Conservation (phyloP, 2,888 invertebrate species). For the Idaea straminata region DNA sequence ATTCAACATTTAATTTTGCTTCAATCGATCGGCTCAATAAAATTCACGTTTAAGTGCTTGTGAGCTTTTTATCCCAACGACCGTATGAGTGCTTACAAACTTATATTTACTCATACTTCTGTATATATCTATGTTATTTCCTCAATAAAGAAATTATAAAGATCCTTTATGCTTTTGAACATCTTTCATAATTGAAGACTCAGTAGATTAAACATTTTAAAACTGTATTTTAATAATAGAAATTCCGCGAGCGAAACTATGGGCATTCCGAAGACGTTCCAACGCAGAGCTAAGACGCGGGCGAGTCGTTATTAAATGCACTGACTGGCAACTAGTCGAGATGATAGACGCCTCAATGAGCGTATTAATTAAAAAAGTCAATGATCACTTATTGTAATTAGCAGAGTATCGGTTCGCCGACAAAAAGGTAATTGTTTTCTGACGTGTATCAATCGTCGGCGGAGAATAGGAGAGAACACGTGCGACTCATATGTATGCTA, state of each 20-base stretch:
- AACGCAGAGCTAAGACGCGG: conserved; percentile 22
- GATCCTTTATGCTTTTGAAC: too few relatives aligned
- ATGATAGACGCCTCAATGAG: conserved; percentile 73
- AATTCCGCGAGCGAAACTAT: conserved; percentile 68
- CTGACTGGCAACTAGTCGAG: conserved; percentile 74
- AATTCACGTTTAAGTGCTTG: conserved; percentile 53
- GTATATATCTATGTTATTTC: too few relatives aligned
- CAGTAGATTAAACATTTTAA: conserved; percentile 20
- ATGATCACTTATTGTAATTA: conserved; percentile 78
- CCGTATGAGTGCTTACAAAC: conserved; percentile 17
- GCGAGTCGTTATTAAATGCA: conserved; percentile 68
- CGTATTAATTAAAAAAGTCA: conserved; percentile 74
- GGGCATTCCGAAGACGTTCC: conserved; percentile 48
- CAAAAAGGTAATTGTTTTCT: conserved; percentile 76
- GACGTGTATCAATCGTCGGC: conserved; percentile 57
- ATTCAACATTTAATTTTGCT: conserved; percentile 35
- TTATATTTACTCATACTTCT: too few relatives aligned
- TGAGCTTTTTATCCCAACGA: conserved; percentile 43
- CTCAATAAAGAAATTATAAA: too few relatives aligned
- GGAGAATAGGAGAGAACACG: conserved; percentile 48
- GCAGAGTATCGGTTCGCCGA: conserved; percentile 65
- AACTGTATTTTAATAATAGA: conserved; percentile 48
- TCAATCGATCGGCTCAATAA: conserved; percentile 50
- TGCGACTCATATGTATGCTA: conserved; percentile 33
- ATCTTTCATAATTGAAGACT: conserved; percentile 23